Conservation (phyloP, 2,888 invertebrate genomes). For the Diogma glabrata region DNA sequence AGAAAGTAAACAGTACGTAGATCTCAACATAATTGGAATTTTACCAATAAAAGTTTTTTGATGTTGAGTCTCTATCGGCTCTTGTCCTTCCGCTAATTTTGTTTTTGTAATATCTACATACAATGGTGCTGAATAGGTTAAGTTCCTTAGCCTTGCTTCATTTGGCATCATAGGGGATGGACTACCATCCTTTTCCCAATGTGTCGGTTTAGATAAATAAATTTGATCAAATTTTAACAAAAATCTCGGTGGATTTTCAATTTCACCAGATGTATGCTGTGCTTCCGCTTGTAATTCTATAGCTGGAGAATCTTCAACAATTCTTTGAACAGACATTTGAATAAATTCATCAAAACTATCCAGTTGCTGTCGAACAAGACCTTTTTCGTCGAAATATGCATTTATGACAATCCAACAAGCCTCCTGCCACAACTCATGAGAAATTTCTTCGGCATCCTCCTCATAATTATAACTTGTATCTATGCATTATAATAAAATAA, state of each 20-base stretch:
- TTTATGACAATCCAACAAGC: constrained; percentile 99
- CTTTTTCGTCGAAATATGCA: constrained; percentile 99
- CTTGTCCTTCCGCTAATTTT: constrained; percentile 80
- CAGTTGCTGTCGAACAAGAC: constrained; percentile 94
- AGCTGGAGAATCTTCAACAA: constrained; percentile 97
- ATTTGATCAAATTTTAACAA: constrained; percentile 97
- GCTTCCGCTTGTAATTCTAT: constrained; percentile 97
- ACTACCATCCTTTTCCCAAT: constrained; percentile 99
- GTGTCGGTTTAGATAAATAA: constrained; percentile 97
- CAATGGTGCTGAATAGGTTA: constrained; percentile 95
- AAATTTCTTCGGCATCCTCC: constrained; percentile 89
- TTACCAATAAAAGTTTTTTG: constrained; percentile 72
- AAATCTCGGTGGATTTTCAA: constrained; percentile 85
- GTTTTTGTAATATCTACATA: constrained; percentile 99
- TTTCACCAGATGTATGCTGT: constrained; percentile 88
- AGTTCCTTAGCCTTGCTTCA: constrained; percentile 91
- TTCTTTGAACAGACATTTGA: constrained; percentile 98
- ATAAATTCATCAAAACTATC: constrained; percentile 99
- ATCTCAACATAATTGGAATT: constrained; percentile 98
- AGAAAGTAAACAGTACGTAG: constrained; percentile 90
- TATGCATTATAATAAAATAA: background rate
- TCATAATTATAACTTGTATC: constrained; percentile 35
- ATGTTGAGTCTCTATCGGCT: constrained; percentile 73
- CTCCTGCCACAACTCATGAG: constrained; percentile 98
- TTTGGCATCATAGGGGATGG: constrained; percentile 99